Base-by-base conservation (phyloP, 2,113 vertebrate genomes). In the Acinonyx jubatus region DNA sequence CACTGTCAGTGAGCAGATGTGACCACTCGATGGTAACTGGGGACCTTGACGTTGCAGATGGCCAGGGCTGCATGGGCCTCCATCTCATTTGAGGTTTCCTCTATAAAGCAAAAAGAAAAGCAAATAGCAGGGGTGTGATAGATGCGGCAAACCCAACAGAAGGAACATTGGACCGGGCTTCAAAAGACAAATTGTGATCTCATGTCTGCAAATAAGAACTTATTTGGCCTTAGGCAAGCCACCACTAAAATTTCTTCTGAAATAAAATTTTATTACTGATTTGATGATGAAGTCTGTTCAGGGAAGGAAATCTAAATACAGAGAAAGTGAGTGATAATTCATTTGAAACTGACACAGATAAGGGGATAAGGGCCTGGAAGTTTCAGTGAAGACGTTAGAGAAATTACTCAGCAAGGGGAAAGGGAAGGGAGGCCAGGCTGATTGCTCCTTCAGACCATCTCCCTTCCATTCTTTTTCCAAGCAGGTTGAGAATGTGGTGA, bases 281-380 rank as follows among this genome's bases (percentile, higher is more conserved):
- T 52, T 90, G 94, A 87, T 57, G n/a, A 55, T 52, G 45, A 68
- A 91, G 31, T 89, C 63, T 89, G 36, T 66, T 76, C 12, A 41
- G 68, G 73, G n/a, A 94, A 93, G n/a, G 45, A 55, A 89, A 93
- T 55, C 57, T 92, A 89, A 48, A 81, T 87, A 80, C 31, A 66
- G 41, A 83, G 50, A 89, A 73, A 45, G 27, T 25, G n/a, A 21
- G 66, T 79, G 38, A 61, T 84, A 13, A 80, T 94, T 92, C 81
- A 41, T 8, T 16, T 81, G 61, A 55, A 90, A 90, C 68, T 85
- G 55, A 91, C 93, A 81, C 52, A 84, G 69, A 80, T 84, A 71
- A 85, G 38, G 31, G 4, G 65, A 80, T 81, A 66, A 85, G 45
- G 31, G 4, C 45, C 65, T 85, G 57, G n/a, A 85, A 66, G 52